Evolutionary conservation across 1,140 invertebrate species (phyloP), one percentile per base, ranked within the genome.

Genomic region (Caenorhabditis briggsae): DNA sequence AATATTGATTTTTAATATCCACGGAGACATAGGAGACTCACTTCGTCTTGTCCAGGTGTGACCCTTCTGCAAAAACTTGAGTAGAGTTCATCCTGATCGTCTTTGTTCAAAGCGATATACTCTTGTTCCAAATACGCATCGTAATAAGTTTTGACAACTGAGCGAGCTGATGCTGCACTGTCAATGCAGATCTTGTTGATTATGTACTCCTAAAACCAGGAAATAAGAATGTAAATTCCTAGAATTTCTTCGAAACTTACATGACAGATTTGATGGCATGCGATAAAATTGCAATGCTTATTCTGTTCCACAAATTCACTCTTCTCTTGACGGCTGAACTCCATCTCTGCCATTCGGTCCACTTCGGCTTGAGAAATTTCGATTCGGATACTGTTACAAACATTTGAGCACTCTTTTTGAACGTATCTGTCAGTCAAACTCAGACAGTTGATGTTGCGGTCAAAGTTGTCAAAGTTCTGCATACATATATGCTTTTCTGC

Each of bases 21-120:
- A 8, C 9, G 0, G 1, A 50, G 8, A 2, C 2, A 8, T 78
- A 9, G 6, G 23, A 78, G 23, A 50, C 20, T 53, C 9, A 78
- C 70, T 46, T 78, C 70, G 14, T 78, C 70, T 53, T 78, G 70
- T 20, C 70, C 70, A 20, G 70, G 70, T 20, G 70, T 78, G n/a
- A 78, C 70, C 41, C 70, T n/a, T 50, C 70, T n/a, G n/a, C 70
- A 78, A 25, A 78, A 78, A 41, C 70, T 78, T 53, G 70, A 78
- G 46, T 78, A 78, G 9, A 78, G 46, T 20, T 78, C 70, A 12
- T 78, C 70, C 53, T 78, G 70, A 78, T 78, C 70, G n/a, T 78
- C 70, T 50, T 78, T 78, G 70, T 78, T 78, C n/a, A 78, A 23
- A 11, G 20, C 70, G 23, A 46, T 78, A 14, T 78, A 78, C 46